Base-by-base conservation (phyloP, 2,113 vertebrate species). In the Cynocephalus volans region DNA sequence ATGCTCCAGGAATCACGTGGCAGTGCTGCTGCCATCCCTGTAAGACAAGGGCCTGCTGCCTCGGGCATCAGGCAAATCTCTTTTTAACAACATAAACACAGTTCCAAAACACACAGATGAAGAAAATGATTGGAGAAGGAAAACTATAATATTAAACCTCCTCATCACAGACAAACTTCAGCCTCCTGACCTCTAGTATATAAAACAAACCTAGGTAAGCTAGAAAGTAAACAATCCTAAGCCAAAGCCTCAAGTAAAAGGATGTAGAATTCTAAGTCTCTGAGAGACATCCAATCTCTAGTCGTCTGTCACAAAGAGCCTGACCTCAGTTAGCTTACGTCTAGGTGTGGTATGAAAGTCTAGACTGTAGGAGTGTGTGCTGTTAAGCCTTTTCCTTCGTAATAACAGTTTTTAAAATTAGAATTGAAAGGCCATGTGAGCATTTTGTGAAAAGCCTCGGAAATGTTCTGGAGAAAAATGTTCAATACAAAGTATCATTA, bases 131-230 rank as follows among this genome's bases (percentile, higher is more conserved):
- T 36, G 64, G 79, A 86, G 54, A 87, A 86, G 45, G 36, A 52
- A 84, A 80, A 15, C 70, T 92, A 6, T 48, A n/a, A 69, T 58
- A 65, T 94, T 83, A 65, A n/a, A 45, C 36, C 41, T 82, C n/a
- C 26, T 11, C 48, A n/a, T 91, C 9, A 0, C 26, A 64, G 56
- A 31, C 24, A 80, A 45, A 83, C 64, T 45, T 75, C 76, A 76
- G 1, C 84, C n/a, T 64, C 26, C 8, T 87, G 23, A 41, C 72
- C 56, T 48, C 56, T 92, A 48, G 31, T 84, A 94, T 93, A 69
- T 65, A 93, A 98, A 95, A 85, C 21, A 84, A 88, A 90, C 65
- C 26, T 69, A 54, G 45, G 17, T 56, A 70, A 76, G 58, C 73
- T 80, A 70, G 60, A 75, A 80, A 67, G 48, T 1, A 81, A 24